phyloP scores from a whole-genome alignment of 1,140 invertebrate species.

The Matsumurasca onukii region DNA sequence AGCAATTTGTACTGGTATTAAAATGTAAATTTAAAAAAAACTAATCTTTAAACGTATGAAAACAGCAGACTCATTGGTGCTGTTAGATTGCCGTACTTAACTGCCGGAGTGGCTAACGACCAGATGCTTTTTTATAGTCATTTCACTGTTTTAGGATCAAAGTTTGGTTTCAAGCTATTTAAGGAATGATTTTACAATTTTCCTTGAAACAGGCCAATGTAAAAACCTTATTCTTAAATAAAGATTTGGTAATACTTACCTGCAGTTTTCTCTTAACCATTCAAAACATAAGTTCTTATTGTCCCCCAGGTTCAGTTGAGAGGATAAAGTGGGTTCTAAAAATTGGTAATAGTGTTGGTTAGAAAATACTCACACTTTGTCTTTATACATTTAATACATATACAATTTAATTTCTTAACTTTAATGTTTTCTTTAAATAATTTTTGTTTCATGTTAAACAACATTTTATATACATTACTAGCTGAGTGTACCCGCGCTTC shows the following conservation, averaged over 20 bases:
- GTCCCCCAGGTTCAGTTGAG: no score
- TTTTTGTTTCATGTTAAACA: no score
- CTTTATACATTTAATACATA: neutral
- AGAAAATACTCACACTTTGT: neutral
- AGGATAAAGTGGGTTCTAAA: neutral
- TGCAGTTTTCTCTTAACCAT: slow-evolving; percentile 32
- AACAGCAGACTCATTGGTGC: no score
- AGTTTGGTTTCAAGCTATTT: neutral
- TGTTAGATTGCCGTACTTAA: neutral
- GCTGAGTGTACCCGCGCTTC: no score
- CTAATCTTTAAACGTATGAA: no score
- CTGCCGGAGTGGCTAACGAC: neutral
- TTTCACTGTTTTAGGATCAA: neutral
- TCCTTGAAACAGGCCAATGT: neutral
- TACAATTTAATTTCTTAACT: no score
- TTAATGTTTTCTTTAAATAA: no score
- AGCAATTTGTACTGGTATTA: no score
- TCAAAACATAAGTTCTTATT: neutral
- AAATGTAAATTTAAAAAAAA: no score
- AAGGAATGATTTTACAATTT: neutral
- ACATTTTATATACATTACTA: no score
- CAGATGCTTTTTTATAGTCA: neutral
- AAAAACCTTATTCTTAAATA: neutral
- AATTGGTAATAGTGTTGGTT: neutral
- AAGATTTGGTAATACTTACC: slow-evolving; percentile 9